These are phyloP conservation scores for Chionis minor DNA, from an alignment of 2,113 vertebrate species.

Conservation along the genomic window DNA sequence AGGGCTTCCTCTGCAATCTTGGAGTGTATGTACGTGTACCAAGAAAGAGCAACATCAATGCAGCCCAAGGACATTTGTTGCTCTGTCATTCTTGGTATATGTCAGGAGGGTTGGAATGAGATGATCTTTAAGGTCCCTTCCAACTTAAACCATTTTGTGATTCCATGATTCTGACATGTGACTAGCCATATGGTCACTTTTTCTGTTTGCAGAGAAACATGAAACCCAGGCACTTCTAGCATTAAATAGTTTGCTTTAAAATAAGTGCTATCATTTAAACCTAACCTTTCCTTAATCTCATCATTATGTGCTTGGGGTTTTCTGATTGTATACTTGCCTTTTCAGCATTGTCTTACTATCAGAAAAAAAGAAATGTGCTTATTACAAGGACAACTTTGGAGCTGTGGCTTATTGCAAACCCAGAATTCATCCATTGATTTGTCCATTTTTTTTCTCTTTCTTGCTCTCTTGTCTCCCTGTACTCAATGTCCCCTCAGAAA, in stretches of 20 bases:
- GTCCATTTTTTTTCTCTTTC: neutral
- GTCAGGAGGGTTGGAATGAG: no score
- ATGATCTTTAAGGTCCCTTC: no score
- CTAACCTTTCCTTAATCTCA: neutral
- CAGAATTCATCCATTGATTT: conserved; percentile 2
- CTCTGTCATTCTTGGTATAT: no score
- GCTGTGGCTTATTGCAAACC: neutral
- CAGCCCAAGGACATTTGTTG: neutral
- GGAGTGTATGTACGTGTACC: rapidly evolving
- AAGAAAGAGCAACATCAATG: neutral
- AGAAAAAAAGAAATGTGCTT: neutral
- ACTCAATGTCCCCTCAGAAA: conserved; percentile 7
- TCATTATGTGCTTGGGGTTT: neutral
- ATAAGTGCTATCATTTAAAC: neutral
- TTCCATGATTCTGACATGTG: no score
- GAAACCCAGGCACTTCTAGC: neutral
- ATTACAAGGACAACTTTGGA: neutral
- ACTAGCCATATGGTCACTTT: neutral
- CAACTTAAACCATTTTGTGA: no score
- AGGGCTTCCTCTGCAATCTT: neutral
- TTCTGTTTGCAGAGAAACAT: rapidly evolving
- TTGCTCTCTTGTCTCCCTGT: neutral
- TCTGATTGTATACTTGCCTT: neutral
- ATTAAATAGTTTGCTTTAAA: neutral
- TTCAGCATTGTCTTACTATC: neutral